Base-by-base conservation (phyloP, 2,888 invertebrate species). In the Drosophila ustulata region DNA sequence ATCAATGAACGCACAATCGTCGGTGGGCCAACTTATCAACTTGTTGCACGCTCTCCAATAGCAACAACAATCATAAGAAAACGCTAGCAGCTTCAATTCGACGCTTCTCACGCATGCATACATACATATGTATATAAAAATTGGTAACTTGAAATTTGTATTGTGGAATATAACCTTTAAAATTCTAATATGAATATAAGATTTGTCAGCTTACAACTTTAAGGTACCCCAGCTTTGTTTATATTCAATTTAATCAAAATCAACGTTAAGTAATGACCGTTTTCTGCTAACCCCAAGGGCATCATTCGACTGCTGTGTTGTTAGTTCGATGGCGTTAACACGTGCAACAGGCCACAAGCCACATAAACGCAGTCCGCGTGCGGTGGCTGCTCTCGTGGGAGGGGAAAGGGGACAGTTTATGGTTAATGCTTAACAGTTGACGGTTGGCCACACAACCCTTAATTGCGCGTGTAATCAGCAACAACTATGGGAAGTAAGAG, bases 341-440 rank as follows among this genome's bases (percentile, higher is more conserved):
- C 83, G 88, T 87, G 83, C 82, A 87, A 87, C 85, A 72, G 77
- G 82, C 88, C 88, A 57, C 88, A 73, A 75, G 88, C 72, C 80
- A 50, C 66, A 72, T 70, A 71, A 61, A 56, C 68, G 77, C 68
- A 71, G 69, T 67, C 46, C 65, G 53, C 51, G 64, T 69, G 81
- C 65, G 67, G 64, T 59, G 18, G 37, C 23, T 18, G 51, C 53
- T 39, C 18, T 28, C 9, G 13, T 18, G 45, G n/a, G 34, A 37
- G 2, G 4, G 37, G 37, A 41, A 18, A 51, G 39, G 39, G 50
- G 56, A 41, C 39, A 3, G 39, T 41, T 18, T 13, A 41, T 18
- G 53, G 46, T 30, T 32, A 47, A 18, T 1, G 49, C 18, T 37
- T 52, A 18, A 18, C 18, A 18, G 18, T 18, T 70, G 69, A 49